Conservation (phyloP, 2,113 vertebrate species). For the Pleuronectes platessa region DNA sequence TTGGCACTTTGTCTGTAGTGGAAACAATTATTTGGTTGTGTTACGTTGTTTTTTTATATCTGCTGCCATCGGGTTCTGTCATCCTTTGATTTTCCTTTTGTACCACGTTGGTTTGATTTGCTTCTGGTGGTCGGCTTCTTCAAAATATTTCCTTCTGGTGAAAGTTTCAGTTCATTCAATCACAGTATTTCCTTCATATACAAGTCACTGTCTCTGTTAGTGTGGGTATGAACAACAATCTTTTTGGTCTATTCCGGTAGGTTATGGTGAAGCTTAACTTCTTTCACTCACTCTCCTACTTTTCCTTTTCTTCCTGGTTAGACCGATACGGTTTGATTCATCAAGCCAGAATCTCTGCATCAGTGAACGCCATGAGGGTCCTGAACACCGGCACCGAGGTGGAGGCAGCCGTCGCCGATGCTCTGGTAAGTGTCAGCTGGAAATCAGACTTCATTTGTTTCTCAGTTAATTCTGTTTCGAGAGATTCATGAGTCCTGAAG, state of each 20-base stretch:
- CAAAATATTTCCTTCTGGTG: neutral
- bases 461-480: no score
- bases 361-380: slow-evolving; percentile 94
- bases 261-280: neutral
- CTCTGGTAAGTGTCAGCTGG: slow-evolving; percentile 87
- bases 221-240: neutral
- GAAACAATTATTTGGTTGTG: neutral
- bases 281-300: neutral
- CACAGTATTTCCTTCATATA: neutral
- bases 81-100: slow-evolving; percentile 10
- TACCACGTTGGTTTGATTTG: slow-evolving; percentile 6
- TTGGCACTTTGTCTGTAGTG: neutral
- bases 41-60: neutral
- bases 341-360: slow-evolving; percentile 93
- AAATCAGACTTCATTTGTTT: neutral
- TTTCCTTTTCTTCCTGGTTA: slow-evolving; percentile 63
- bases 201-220: neutral
- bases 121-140: slow-evolving; percentile 18
- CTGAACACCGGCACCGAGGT: slow-evolving; percentile 97
- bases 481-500: no score
- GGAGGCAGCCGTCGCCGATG: slow-evolving; percentile 96
- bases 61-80: neutral
- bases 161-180: neutral
- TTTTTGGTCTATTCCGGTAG: slow-evolving; percentile 41
- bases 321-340: slow-evolving; percentile 96